phyloP scores from a whole-genome alignment of 2,797 vertebrate species.

The Hoplostethus mediterraneus region DNA sequence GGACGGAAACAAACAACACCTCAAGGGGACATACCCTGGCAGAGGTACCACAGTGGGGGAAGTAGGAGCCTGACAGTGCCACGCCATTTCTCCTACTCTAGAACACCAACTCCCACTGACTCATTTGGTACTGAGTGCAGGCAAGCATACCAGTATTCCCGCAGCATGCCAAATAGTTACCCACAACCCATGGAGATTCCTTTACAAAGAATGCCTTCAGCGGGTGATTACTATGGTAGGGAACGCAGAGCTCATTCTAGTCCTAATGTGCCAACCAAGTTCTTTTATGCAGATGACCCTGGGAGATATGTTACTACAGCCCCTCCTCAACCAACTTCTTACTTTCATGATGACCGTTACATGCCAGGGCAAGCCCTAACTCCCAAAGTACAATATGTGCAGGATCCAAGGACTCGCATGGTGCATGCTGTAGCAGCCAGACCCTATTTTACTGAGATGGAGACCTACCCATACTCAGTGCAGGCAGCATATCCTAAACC shows the following conservation, averaged over 20 bases:
- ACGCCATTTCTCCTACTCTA: slow-evolving; percentile 86
- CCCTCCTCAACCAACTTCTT: slow-evolving; percentile 81
- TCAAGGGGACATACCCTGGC: slow-evolving; percentile 84
- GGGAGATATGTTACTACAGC: slow-evolving; percentile 83
- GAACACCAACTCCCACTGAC: slow-evolving; percentile 92
- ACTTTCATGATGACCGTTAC: slow-evolving; percentile 85
- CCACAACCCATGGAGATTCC: slow-evolving; percentile 81
- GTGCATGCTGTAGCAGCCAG: slow-evolving; percentile 82
- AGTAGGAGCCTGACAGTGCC: slow-evolving; percentile 89
- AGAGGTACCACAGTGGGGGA: slow-evolving; percentile 79
- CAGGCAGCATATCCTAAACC: slow-evolving; percentile 82
- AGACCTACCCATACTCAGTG: slow-evolving; percentile 78
- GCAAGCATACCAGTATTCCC: slow-evolving; percentile 85
- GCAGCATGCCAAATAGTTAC: slow-evolving; percentile 86
- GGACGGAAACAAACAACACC: slow-evolving; percentile 78
- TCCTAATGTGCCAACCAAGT: slow-evolving; percentile 89
- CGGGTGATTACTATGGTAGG: slow-evolving; percentile 84
- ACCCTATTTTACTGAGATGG: slow-evolving; percentile 86
- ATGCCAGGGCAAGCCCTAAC: slow-evolving; percentile 81
- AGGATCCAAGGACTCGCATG: slow-evolving; percentile 85
- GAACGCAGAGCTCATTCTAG: slow-evolving; percentile 88
- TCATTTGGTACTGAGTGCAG: slow-evolving; percentile 89
- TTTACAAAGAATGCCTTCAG: slow-evolving; percentile 86
- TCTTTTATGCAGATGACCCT: slow-evolving; percentile 92
- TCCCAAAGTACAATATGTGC: slow-evolving; percentile 85